phyloP scores from a whole-genome alignment of 2,888 invertebrate species.

The Euplagia quadripunctaria region DNA sequence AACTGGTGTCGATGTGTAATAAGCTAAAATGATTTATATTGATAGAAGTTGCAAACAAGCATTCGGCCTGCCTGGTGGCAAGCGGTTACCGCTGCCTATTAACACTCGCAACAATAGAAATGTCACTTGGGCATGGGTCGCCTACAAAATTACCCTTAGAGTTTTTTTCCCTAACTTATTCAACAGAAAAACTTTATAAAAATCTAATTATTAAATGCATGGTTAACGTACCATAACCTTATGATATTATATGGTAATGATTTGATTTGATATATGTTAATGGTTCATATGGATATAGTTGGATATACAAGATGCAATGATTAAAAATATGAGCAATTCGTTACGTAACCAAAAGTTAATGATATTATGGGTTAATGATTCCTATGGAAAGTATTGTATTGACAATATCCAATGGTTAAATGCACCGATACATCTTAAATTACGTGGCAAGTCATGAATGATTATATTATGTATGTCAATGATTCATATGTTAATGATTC shows the following conservation, averaged over 20 bases:
- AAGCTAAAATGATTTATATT: background rate
- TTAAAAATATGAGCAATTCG: background rate
- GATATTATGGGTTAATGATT: background rate
- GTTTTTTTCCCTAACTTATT: background rate
- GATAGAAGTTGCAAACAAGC: background rate
- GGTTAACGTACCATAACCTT: background rate
- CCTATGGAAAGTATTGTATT: background rate
- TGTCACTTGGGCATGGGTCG: too few relatives aligned
- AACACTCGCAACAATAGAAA: too few relatives aligned
- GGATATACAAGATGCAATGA: background rate
- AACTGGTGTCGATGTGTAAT: background rate
- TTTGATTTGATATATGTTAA: background rate
- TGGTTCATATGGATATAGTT: background rate
- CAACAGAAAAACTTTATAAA: background rate
- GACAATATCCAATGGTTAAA: background rate
- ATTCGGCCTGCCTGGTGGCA: too few relatives aligned
- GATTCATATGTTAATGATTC: conserved; percentile 9
- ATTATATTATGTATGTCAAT: background rate
- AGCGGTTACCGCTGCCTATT: too few relatives aligned
- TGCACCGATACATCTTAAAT: background rate
- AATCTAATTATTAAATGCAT: background rate
- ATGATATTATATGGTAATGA: background rate
- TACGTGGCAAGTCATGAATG: background rate
- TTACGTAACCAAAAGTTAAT: background rate
- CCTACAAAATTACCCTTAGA: background rate